Evolutionary conservation across 2,888 invertebrate genomes (phyloP).

Genomic region (Pterostichus madidus): DNA sequence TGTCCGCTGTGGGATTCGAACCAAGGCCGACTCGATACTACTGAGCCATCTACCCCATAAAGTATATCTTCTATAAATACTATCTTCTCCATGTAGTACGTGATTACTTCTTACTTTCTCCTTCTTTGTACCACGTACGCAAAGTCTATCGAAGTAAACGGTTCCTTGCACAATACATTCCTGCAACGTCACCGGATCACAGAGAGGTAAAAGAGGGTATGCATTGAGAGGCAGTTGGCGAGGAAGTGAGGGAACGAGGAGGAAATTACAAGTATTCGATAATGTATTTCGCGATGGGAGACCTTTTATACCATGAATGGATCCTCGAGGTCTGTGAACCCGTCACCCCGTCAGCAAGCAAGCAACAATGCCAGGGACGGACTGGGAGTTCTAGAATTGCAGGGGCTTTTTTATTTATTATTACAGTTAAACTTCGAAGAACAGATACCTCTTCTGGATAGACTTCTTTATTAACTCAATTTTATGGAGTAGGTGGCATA

Average conservation of each 20-base stretch:
- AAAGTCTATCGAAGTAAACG: background rate
- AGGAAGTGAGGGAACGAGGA: background rate
- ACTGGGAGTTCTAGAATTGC: background rate
- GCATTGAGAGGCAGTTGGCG: background rate
- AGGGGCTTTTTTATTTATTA: no score
- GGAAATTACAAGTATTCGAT: slow-evolving; percentile 45
- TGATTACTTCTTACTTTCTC: no score
- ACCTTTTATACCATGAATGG: slow-evolving; percentile 19
- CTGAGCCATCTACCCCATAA: no score
- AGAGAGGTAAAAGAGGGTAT: background rate
- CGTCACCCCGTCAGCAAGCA: background rate
- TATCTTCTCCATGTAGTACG: no score
- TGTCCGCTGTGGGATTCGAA: no score
- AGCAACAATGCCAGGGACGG: background rate
- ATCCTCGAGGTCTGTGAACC: background rate
- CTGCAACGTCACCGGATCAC: background rate
- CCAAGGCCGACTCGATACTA: no score
- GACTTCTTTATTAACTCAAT: no score
- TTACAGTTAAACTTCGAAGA: no score
- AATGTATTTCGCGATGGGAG: slow-evolving; percentile 51
- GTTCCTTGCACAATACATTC: background rate
- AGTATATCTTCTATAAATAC: no score
- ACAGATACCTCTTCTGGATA: no score
- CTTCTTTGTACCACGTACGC: background rate
- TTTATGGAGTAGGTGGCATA: no score